These are phyloP conservation scores for Pediacus dermestoides DNA, from an alignment of 2,888 invertebrate species.

Conservation along the genomic window DNA sequence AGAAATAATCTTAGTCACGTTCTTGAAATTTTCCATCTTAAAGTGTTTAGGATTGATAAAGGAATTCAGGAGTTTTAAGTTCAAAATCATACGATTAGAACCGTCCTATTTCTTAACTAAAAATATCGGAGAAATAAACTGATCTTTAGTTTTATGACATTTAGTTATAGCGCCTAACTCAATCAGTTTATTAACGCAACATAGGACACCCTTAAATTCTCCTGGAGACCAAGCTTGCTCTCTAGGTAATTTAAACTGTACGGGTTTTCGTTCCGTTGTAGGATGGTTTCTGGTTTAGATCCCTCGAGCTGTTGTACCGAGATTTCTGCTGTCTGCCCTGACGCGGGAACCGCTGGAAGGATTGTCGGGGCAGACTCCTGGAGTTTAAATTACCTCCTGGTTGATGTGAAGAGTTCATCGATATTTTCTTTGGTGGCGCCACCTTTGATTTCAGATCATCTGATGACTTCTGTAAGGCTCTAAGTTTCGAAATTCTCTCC, in stretches of 20 bases:
- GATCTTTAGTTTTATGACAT: background rate
- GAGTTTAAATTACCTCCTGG: constrained; percentile 13
- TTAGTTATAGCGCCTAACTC: constrained; percentile 4
- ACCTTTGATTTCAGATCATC: constrained; percentile 8
- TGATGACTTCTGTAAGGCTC: constrained; percentile 7
- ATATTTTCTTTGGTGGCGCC: constrained; percentile 2
- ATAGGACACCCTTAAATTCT: background rate
- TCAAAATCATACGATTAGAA: constrained; percentile 7
- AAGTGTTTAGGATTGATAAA: constrained; percentile 3
- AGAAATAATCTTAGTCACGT: constrained; percentile 5
- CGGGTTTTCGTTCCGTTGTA: background rate
- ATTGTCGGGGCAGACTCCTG: constrained; percentile 15
- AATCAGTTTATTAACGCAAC: constrained; percentile 7
- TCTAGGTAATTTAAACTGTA: background rate
- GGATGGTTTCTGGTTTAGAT: background rate
- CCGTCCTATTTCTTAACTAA: constrained; percentile 6
- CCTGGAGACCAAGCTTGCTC: constrained; percentile 1
- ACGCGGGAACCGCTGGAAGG: constrained; percentile 4
- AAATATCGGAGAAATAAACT: constrained; percentile 8
- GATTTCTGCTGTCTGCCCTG: constrained; percentile 10
- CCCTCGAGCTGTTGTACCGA: background rate
- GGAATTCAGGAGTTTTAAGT: constrained; percentile 5
- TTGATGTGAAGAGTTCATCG: background rate
- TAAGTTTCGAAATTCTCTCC: constrained; percentile 6
- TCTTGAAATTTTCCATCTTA: constrained; percentile 9